Evolutionary conservation across 2,888 invertebrate species (phyloP).

Genomic region (Harmothoe impar): DNA sequence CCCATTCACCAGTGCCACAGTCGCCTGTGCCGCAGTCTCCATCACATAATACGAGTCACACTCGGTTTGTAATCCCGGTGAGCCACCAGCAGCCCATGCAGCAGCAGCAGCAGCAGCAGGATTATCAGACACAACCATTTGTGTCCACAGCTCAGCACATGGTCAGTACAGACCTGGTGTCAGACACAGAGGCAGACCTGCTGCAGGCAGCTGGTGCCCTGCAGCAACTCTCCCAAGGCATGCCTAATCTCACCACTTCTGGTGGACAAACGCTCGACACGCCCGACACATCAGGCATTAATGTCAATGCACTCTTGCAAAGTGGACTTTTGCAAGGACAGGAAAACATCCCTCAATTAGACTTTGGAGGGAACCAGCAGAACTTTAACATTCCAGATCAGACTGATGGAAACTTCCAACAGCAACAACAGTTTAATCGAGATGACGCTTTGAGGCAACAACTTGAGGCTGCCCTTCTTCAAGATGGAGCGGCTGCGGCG

Average conservation of each 20-base stretch:
- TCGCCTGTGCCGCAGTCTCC: constrained; percentile 58
- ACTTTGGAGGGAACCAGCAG: constrained; percentile 72
- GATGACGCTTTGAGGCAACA: constrained; percentile 43
- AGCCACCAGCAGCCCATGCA: constrained; percentile 18
- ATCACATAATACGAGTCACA: constrained; percentile 64
- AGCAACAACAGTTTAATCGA: constrained; percentile 76
- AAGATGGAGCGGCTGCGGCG: constrained; percentile 30
- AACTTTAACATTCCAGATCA: constrained; percentile 83
- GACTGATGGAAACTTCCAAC: constrained; percentile 76
- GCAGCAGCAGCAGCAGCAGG: constrained; percentile 39
- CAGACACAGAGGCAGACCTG: constrained; percentile 57
- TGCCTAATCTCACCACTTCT: constrained; percentile 43
- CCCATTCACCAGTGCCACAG: constrained; percentile 59
- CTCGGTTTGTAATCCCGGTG: constrained; percentile 71
- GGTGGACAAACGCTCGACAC: constrained; percentile 18
- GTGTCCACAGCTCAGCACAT: constrained; percentile 11
- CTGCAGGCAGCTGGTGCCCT: constrained; percentile 56
- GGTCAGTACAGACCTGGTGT: background rate
- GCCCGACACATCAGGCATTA: constrained; percentile 44
- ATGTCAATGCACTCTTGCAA: constrained; percentile 49
- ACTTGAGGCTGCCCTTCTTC: background rate
- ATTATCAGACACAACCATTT: constrained; percentile 53
- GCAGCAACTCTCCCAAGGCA: constrained; percentile 58
- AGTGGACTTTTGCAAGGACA: constrained; percentile 48
- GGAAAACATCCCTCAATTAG: constrained; percentile 34